Evolutionary conservation across 2,797 vertebrate genomes (phyloP), one percentile per base, ranked within the genome.

Genomic region (Mionectes olivaceus): DNA sequence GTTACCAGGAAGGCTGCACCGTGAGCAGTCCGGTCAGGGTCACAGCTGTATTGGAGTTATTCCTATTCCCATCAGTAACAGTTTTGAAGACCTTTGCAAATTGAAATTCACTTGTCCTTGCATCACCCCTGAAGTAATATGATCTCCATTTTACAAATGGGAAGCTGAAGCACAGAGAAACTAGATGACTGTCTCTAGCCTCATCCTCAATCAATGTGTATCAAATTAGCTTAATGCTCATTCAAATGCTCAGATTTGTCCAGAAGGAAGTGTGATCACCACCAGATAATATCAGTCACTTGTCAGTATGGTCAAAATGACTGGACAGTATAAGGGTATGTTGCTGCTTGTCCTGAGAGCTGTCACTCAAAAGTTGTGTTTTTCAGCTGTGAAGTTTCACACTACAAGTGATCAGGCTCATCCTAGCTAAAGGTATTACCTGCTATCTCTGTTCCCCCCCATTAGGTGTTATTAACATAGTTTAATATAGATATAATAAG

Each of bases 221-320:
- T 95, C 95, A 89, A 79, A 96, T 96, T 96, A 95, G 52, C 87
- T 89, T 96, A 95, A 95, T 94, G 87, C 10, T 82, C 93, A 80
- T 74, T 64, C 0, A 1, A 87, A 86, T 44, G 89, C 91, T 74
- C 77, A 79, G 87, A 94, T 96, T 88, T 94, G 80, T 91, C 87
- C 53, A 32, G 93, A 43, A 69, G 78, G 74, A 96, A 93, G 93
- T 94, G 95, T 96, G 93, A 95, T 84, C 93, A 86, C 73, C 82
- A 86, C 37, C 80, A 89, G 83, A 77, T 79, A 89, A 87, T 96
- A 88, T 46, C 90, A 94, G 67, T 93, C 90, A 79, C 83, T 87
- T 87, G 86, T 82, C 87, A 83, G 76, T 90, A 88, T 24, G 59
- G 50, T 49, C 76, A 74, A 16, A 92, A 67, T 0, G 15, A 61